Evolutionary conservation across 2,888 invertebrate genomes (phyloP).

Genomic region (Coenonympha glycerion): DNA sequence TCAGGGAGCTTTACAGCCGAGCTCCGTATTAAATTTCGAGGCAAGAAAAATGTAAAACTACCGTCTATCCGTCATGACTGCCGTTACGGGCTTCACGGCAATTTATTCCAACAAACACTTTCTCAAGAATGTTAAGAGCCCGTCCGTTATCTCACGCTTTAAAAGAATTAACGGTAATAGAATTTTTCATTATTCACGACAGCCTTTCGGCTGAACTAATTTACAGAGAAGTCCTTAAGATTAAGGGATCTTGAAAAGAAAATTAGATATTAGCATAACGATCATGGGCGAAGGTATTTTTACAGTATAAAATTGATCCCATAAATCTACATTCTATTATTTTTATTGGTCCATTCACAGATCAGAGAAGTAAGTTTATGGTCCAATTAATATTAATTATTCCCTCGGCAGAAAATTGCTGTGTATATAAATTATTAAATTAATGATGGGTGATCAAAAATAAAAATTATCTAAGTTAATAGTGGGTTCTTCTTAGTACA

Average conservation of each 20-base stretch:
- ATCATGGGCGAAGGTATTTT: not conserved
- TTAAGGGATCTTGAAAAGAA: conserved; percentile 2
- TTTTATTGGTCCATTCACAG: no score
- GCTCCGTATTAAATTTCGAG: not conserved
- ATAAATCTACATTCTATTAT: no score
- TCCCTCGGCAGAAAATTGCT: no score
- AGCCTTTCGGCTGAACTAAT: conserved; percentile 15
- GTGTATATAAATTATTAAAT: no score
- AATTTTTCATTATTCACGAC: conserved; percentile 22
- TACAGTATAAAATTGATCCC: no score
- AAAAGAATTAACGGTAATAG: conserved; percentile 22
- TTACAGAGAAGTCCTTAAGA: conserved; percentile 3
- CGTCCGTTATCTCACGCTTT: conserved; percentile 9
- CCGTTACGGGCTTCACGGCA: conserved; percentile 1
- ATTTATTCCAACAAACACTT: conserved; percentile 8
- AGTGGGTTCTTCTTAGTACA: no score
- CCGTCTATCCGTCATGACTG: not conserved
- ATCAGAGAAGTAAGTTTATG: no score
- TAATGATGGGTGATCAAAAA: no score
- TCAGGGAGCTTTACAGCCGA: no score
- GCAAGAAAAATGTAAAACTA: not conserved
- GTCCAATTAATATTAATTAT: no score
- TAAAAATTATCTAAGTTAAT: no score
- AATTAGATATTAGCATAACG: conserved; percentile 1
- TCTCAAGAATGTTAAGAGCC: conserved; percentile 7